phyloP scores from a whole-genome alignment of 2,888 invertebrate species.

The Taenaris catops region DNA sequence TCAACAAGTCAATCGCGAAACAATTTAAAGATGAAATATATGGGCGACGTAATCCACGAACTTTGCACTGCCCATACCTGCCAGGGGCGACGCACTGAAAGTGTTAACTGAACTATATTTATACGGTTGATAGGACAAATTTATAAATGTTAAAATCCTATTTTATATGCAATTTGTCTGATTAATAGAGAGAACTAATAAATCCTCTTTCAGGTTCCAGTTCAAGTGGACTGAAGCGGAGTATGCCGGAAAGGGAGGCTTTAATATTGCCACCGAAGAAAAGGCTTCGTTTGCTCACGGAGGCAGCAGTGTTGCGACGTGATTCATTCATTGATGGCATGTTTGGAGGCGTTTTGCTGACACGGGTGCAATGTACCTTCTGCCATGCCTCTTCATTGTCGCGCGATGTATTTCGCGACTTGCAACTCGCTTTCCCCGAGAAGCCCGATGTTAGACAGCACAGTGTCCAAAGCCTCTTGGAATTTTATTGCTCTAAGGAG shows the following conservation, averaged over 20 bases:
- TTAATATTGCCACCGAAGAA: slow-evolving; percentile 35
- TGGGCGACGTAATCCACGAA: no score
- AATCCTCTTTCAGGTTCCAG: slow-evolving; percentile 36
- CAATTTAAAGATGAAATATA: no score
- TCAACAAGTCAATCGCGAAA: no score
- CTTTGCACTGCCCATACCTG: no score
- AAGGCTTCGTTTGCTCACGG: slow-evolving; percentile 37
- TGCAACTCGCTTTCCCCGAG: slow-evolving; percentile 88
- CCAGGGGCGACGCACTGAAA: no score
- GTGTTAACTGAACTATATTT: no score
- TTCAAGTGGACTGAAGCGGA: slow-evolving; percentile 37
- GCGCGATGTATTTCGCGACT: slow-evolving; percentile 88
- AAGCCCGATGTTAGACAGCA: slow-evolving; percentile 63
- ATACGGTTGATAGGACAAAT: no score
- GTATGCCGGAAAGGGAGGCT: no score
- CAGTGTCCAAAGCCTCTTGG: slow-evolving; percentile 87
- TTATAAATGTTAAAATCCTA: no score
- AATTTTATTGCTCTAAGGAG: slow-evolving; percentile 89
- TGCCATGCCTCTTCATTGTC: slow-evolving; percentile 87
- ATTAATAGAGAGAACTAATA: no score
- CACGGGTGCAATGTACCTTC: slow-evolving; percentile 85
- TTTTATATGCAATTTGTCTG: no score
- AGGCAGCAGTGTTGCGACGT: slow-evolving; percentile 39
- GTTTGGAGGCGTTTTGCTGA: slow-evolving; percentile 88
- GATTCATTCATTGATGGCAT: slow-evolving; percentile 81